Conservation (phyloP, 2,888 invertebrate genomes). For the Leptopilina drosophilae region DNA sequence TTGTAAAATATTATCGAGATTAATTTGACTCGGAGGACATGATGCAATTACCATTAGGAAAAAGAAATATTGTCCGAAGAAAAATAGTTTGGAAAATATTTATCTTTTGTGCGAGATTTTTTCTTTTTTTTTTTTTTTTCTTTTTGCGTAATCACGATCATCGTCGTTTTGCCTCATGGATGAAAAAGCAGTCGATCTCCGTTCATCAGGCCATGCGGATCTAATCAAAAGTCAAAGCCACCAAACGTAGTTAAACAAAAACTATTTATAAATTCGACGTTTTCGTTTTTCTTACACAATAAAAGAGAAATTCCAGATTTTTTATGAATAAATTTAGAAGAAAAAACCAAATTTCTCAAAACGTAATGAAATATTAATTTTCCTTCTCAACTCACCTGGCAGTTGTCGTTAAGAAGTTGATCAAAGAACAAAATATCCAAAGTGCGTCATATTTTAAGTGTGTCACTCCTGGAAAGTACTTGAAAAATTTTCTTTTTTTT, state of each 20-base stretch:
- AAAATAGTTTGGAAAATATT: slow-evolving; percentile 42
- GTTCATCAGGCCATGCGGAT: slow-evolving; percentile 43
- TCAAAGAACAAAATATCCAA: too few relatives aligned
- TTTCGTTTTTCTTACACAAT: slow-evolving; percentile 4
- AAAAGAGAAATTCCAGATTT: background rate
- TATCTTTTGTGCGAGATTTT: slow-evolving; percentile 34
- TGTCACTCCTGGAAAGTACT: too few relatives aligned
- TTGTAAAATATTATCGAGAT: background rate
- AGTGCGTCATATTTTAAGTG: too few relatives aligned
- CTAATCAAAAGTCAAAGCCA: slow-evolving; percentile 23
- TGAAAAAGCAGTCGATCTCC: slow-evolving; percentile 43
- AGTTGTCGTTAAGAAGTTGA: too few relatives aligned
- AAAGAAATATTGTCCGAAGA: background rate
- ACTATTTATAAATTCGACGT: slow-evolving; percentile 46
- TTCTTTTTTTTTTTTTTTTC: slow-evolving; percentile 33
- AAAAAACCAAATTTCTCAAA: background rate
- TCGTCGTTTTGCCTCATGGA: background rate
- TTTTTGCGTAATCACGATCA: slow-evolving; percentile 38
- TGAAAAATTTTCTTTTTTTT: too few relatives aligned
- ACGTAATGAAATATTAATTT: background rate
- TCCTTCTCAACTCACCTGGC: too few relatives aligned
- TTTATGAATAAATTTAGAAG: slow-evolving; percentile 1
- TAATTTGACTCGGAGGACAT: background rate
- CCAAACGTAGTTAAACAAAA: slow-evolving; percentile 44
- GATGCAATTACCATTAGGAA: background rate